Conservation (phyloP, 2,888 invertebrate species). For the Calameuta idolon region DNA sequence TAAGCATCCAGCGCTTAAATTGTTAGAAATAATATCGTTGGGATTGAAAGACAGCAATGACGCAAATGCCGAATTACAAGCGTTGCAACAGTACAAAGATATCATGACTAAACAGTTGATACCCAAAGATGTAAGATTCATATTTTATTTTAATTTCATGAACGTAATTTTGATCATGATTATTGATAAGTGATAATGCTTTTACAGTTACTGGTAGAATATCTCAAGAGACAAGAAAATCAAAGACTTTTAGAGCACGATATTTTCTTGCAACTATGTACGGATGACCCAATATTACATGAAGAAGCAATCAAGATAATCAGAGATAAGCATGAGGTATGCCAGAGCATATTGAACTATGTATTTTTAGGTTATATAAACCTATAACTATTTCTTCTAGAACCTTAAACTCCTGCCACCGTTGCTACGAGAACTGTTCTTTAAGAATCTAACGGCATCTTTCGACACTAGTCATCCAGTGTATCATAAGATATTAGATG, state of each 20-base stretch:
- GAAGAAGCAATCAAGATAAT: constrained; percentile 53
- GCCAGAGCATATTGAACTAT: neutral
- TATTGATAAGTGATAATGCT: constrained; percentile 13
- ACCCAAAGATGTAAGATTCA: constrained; percentile 41
- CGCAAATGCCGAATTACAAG: constrained; percentile 33
- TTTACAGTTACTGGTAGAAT: constrained; percentile 47
- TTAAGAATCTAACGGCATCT: constrained; percentile 54
- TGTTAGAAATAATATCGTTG: constrained; percentile 40
- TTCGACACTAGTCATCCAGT: constrained; percentile 56
- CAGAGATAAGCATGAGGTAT: constrained; percentile 51
- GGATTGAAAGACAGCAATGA: constrained; percentile 37
- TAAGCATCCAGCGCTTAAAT: constrained; percentile 45
- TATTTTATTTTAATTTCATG: constrained; percentile 9
- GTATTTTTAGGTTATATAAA: neutral
- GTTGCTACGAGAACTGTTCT: constrained; percentile 58
- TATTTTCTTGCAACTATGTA: constrained; percentile 52
- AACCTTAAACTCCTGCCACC: constrained; percentile 40
- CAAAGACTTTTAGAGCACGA: constrained; percentile 44
- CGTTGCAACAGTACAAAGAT: constrained; percentile 54
- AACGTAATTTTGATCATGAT: constrained; percentile 12
- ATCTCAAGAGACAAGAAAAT: constrained; percentile 41
- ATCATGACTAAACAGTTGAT: constrained; percentile 43
- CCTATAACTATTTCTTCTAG: constrained; percentile 35
- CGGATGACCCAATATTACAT: constrained; percentile 44
- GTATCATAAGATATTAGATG: constrained; percentile 55